Base-by-base conservation (phyloP, 2,888 invertebrate genomes). In the Myathropa florea region DNA sequence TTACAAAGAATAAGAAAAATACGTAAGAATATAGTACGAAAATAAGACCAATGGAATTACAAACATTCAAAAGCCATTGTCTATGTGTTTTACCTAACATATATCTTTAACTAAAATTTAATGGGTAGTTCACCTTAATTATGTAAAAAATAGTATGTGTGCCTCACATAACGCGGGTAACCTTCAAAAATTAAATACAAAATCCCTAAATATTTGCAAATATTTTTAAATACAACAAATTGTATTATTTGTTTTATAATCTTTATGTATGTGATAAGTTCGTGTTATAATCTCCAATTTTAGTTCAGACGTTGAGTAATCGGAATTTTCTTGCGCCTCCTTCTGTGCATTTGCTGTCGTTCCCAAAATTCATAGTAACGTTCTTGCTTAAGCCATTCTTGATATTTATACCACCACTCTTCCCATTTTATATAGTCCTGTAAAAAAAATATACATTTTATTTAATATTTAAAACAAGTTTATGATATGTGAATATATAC, bases 381-480 rank as follows among this genome's bases (percentile, higher is more conserved):
- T 90, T 93, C 93, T 89, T 93, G 93, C 89, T 97, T 97, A 89
- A 97, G 92, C 97, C 97, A 97, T 92, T 97, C 97, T 92, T 97
- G 97, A 92, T 97, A 97, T 88, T 92, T 92, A 93, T 97, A 97
- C 97, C 97, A 97, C 97, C 97, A 97, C 91, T 97, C 97, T 93
- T 97, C 97, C 97, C 97, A 97, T 92, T 97, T 97, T 84, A 97
- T 95, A 91, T 97, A 97, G 92, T 97, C 97, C 89, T 97, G 70
- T 1, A 78, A 85, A 64, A 72, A 67, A 55, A 26, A 24, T 3
- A 23, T 4, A 57, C 4, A 57, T 57, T 23, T 23, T 1, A 57
- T 12, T 57, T 0, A 4, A 30, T 30, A 1, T 39, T 39, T 39
- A 4, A 39, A 18, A 6, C 0, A 30, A 30, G 30, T 30, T 30